Evolutionary conservation across 2,888 invertebrate genomes (phyloP).

Genomic region (Lagria hirta): DNA sequence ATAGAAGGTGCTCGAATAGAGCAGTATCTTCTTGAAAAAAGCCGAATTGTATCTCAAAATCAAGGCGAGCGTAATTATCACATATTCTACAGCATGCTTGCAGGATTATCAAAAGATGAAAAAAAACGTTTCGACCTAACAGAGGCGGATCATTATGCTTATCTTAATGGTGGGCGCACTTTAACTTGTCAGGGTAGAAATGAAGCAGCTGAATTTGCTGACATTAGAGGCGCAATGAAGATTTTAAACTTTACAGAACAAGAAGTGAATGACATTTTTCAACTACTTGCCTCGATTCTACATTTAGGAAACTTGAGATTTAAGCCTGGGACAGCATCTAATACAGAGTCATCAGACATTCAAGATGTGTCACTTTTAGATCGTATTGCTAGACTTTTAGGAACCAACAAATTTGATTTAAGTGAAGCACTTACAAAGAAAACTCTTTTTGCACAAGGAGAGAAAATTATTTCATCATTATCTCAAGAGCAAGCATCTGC

Average conservation of each 20-base stretch:
- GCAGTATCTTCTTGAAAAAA: constrained; percentile 93
- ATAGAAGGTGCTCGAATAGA: constrained; percentile 95
- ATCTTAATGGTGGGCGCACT: constrained; percentile 78
- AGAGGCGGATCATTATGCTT: constrained; percentile 73
- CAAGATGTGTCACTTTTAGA: constrained; percentile 69
- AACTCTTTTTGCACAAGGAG: constrained; percentile 83
- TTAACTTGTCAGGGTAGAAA: constrained; percentile 79
- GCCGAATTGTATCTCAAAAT: constrained; percentile 87
- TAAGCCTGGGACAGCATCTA: constrained; percentile 69
- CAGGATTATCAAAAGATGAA: constrained; percentile 79
- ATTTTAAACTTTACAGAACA: constrained; percentile 82
- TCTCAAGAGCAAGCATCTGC: constrained; percentile 77
- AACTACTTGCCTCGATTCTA: constrained; percentile 81
- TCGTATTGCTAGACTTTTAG: constrained; percentile 70
- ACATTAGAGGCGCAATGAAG: constrained; percentile 90
- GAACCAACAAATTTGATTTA: constrained; percentile 69
- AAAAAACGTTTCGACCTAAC: constrained; percentile 74
- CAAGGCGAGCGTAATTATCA: constrained; percentile 93
- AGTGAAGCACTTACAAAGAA: constrained; percentile 81
- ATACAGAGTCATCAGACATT: constrained; percentile 87
- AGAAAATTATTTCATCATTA: constrained; percentile 75
- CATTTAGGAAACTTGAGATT: constrained; percentile 92
- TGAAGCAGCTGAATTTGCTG: constrained; percentile 82
- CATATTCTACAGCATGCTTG: constrained; percentile 89
- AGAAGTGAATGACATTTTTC: constrained; percentile 83